Evolutionary conservation across 1,140 invertebrate genomes (phyloP), one percentile per base, ranked within the genome.

Genomic region (Melipona quadrifasciata): DNA sequence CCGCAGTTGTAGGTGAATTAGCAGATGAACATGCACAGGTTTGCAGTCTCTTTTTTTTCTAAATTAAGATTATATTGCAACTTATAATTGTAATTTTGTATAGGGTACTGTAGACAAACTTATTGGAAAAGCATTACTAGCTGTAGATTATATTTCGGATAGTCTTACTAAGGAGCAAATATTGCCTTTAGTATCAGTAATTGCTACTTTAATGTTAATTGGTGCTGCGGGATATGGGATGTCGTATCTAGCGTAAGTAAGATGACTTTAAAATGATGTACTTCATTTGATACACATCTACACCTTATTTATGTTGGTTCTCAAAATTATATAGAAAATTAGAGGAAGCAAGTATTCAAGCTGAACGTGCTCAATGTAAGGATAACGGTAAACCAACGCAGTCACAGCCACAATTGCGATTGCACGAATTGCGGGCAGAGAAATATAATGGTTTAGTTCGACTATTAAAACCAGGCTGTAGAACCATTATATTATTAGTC

Each of bases 361-460:
- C 96, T 80, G 95, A 96, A 89, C 95, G 94, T 90, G 93, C 94
- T 86, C 93, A 94, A 73, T 92, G 87, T 87, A 93, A 91, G 81
- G 93, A 91, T 81, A 95, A 93, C 94, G 94, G 86, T 91, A 95
- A 95, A 93, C 84, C 89, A 88, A 80, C 85, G 85, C 78, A 91
- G 12, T 92, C 95, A 55, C 95, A 96, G 84, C 95, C 96, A 0
- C 97, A 98, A 93, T 94, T 99, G 34, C 96, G 96, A 79, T 95
- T 99, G 61, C 98, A 99, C 93, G 99, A 99, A 94, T 95, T 99
- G 77, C 95, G 98, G 68, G 98, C 98, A 24, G 98, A 99, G 95
- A 99, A 99, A 80, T 99, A 99, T 92, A 98, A 99, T 94, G 98
- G 98, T 61, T 96, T 99, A 81, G 97, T 99, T 51, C 96, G 98